phyloP scores from a whole-genome alignment of 2,113 vertebrate genomes.

The Trinectes maculatus region DNA sequence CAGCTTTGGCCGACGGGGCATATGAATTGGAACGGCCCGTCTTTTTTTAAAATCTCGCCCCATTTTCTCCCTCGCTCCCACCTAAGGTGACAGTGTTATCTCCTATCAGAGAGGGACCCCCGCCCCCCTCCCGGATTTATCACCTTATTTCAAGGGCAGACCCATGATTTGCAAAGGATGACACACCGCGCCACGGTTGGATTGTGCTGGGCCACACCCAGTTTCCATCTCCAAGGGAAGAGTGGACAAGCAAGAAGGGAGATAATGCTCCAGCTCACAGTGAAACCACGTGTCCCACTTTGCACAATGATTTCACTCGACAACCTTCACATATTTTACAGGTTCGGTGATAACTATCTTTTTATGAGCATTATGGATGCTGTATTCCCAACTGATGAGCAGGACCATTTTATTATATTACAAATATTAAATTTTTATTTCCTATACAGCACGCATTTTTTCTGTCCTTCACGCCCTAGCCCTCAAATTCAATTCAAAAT shows the following conservation, averaged over 20 bases:
- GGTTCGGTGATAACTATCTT: background rate
- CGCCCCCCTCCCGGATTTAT: constrained; percentile 33
- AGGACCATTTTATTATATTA: too few species aligned
- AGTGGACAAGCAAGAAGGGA: background rate
- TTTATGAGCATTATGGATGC: background rate
- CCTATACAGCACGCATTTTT: background rate
- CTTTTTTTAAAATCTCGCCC: constrained; percentile 29
- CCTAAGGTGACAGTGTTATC: constrained; percentile 32
- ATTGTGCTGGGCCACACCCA: constrained; percentile 15
- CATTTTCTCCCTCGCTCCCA: constrained; percentile 33
- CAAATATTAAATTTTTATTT: background rate
- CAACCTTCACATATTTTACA: background rate
- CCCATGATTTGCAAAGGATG: constrained; percentile 22
- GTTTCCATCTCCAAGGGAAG: constrained; percentile 21
- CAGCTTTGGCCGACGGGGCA: constrained; percentile 14
- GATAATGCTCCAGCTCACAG: background rate
- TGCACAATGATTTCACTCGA: background rate
- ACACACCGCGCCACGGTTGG: background rate
- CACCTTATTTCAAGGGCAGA: constrained; percentile 38
- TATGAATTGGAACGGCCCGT: constrained; percentile 32
- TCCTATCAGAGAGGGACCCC: constrained; percentile 17
- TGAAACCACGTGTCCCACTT: constrained; percentile 4
- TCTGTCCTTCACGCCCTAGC: too few species aligned
- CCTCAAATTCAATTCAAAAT: background rate
- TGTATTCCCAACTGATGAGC: too few species aligned